phyloP scores from a whole-genome alignment of 2,113 vertebrate species.

The Hystrix brachyura region DNA sequence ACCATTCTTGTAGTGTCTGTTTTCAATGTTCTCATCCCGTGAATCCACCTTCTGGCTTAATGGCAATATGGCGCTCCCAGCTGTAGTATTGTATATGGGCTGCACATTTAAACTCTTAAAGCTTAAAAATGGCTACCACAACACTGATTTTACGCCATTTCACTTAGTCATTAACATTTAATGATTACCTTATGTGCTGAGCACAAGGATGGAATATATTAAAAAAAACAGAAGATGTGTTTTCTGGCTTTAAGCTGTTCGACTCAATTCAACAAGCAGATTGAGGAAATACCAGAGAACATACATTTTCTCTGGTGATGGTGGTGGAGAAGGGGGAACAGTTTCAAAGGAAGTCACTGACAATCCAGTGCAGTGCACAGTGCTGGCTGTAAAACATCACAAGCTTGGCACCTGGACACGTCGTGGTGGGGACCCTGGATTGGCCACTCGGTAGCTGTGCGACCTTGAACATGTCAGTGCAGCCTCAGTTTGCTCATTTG shows the following conservation, averaged over 20 bases:
- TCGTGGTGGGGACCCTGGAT: not conserved
- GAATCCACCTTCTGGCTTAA: constrained; percentile 83
- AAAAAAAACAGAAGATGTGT: constrained; percentile 71
- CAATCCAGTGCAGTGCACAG: not conserved
- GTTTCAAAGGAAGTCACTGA: constrained; percentile 12
- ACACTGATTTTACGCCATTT: constrained; percentile 77
- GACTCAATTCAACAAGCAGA: constrained; percentile 76
- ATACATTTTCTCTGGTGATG: constrained; percentile 53
- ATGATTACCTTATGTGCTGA: constrained; percentile 84
- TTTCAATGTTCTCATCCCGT: constrained; percentile 72
- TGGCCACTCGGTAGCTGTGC: not conserved
- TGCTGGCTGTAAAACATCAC: not conserved
- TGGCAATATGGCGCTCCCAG: constrained; percentile 80
- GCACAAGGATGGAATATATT: constrained; percentile 83
- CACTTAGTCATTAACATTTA: constrained; percentile 84
- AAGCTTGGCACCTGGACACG: not conserved
- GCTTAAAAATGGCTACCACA: constrained; percentile 79
- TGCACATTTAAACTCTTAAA: constrained; percentile 76
- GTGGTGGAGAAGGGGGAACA: not conserved
- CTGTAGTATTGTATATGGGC: constrained; percentile 68
- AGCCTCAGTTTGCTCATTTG: constrained; percentile 6
- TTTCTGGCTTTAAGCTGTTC: constrained; percentile 78
- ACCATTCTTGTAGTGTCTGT: constrained; percentile 74
- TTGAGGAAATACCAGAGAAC: constrained; percentile 63
- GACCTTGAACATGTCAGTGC: not conserved